Percentiles rank a stretch among this genome's conserved stretches.
Conservation (phyloP, 2,888 invertebrate species). For the Yponomeuta plumbellus region DNA sequence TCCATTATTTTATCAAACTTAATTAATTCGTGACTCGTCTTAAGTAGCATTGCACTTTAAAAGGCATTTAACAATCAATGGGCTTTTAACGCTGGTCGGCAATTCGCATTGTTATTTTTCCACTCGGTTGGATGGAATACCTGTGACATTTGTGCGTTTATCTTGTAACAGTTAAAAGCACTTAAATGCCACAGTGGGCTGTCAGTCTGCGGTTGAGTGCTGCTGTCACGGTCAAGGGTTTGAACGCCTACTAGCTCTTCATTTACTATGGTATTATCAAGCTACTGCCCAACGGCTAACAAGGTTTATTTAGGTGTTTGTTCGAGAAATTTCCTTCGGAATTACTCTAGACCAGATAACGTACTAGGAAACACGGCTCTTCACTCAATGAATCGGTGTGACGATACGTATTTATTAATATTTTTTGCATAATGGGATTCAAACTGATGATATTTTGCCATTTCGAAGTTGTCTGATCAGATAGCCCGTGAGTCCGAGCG, state of each 20-base stretch:
- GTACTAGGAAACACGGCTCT: too few relatives aligned
- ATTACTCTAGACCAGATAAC: too few relatives aligned
- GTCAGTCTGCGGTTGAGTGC: background rate
- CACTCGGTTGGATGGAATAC: background rate
- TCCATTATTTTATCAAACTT: background rate
- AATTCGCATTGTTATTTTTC: background rate
- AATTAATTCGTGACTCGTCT: conserved; percentile 1
- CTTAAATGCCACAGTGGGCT: background rate
- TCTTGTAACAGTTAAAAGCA: background rate
- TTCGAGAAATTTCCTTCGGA: background rate
- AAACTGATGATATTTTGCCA: background rate
- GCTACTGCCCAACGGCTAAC: background rate
- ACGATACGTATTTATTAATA: too few relatives aligned
- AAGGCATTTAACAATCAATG: background rate
- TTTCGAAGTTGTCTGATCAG: background rate
- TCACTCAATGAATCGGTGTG: too few relatives aligned
- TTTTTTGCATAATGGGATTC: background rate
- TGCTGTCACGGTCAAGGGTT: background rate
- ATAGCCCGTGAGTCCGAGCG: background rate
- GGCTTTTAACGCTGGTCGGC: background rate
- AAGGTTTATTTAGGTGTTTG: background rate
- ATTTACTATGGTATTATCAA: background rate
- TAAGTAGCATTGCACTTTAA: background rate
- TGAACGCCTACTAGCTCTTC: background rate
- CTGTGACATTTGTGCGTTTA: conserved; percentile 1